phyloP scores from a whole-genome alignment of 2,888 invertebrate species.

The Blera fallax region DNA sequence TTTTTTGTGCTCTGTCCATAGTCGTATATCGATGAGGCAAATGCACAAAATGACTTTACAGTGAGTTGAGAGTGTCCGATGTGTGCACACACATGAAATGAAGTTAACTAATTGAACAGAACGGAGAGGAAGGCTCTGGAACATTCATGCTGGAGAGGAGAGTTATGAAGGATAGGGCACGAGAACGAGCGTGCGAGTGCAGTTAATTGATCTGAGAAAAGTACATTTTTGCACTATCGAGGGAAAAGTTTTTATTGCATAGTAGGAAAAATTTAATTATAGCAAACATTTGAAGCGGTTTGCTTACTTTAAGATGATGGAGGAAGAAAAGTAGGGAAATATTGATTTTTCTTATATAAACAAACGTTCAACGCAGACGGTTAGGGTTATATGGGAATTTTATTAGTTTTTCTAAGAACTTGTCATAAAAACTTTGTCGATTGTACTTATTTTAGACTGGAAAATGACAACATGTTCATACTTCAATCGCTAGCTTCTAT shows the following conservation, averaged over 20 bases:
- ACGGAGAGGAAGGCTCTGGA: background rate
- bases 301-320: background rate
- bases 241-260: conserved; percentile 13
- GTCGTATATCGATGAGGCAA: conserved; percentile 46
- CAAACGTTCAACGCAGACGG: background rate
- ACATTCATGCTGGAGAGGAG: background rate
- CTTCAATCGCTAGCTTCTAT: no score
- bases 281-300: conserved; percentile 12
- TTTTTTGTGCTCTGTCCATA: background rate
- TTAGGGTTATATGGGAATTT: background rate
- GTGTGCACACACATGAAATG: conserved; percentile 55
- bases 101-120: conserved; percentile 67
- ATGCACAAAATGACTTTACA: conserved; percentile 50
- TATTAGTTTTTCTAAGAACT: background rate
- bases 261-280: conserved; percentile 9
- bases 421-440: background rate
- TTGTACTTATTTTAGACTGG: background rate
- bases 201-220: conserved; percentile 53
- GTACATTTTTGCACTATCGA: conserved; percentile 25
- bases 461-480: no score
- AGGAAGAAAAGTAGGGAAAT: background rate
- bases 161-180: background rate
- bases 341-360: background rate
- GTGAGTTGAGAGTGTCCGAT: conserved; percentile 49
- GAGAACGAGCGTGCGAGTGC: background rate